phyloP scores from a whole-genome alignment of 2,888 invertebrate species.

The Sarcophaga rosellei region DNA sequence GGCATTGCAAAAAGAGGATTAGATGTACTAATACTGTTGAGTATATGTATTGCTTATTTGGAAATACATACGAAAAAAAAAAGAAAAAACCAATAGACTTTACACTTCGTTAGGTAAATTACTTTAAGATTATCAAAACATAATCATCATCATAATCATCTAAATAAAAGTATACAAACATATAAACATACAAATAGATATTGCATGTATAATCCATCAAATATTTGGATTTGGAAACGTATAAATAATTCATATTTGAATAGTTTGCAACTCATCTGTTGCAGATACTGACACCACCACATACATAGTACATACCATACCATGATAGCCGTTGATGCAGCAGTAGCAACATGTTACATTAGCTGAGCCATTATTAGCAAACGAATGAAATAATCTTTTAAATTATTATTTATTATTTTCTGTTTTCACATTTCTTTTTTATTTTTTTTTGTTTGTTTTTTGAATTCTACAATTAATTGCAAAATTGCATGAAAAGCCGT shows the following conservation, averaged over 20 bases:
- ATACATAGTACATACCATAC: neutral
- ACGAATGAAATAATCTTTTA: conserved; percentile 45
- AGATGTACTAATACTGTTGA: neutral
- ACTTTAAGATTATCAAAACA: conserved; percentile 51
- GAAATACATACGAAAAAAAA: neutral
- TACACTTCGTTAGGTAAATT: conserved; percentile 64
- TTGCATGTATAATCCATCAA: conserved; percentile 63
- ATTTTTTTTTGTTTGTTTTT: conserved; percentile 28
- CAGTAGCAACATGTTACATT: neutral
- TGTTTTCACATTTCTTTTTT: conserved; percentile 26
- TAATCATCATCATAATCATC: conserved; percentile 43
- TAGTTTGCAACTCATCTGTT: conserved; percentile 31
- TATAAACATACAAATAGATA: neutral
- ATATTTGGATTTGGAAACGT: conserved; percentile 47
- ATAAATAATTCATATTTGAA: conserved; percentile 54
- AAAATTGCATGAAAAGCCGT: conserved; percentile 57
- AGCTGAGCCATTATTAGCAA: conserved; percentile 20
- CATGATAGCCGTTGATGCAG: neutral
- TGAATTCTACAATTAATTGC: conserved; percentile 56
- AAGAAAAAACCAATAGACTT: conserved; percentile 46
- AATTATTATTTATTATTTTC: conserved; percentile 9
- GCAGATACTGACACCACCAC: conserved; percentile 7
- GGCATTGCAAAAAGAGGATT: conserved; percentile 35
- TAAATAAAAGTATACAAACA: neutral
- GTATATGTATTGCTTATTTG: neutral